Conservation (phyloP, 2,888 invertebrate species). For the Chydorus sphaericus region DNA sequence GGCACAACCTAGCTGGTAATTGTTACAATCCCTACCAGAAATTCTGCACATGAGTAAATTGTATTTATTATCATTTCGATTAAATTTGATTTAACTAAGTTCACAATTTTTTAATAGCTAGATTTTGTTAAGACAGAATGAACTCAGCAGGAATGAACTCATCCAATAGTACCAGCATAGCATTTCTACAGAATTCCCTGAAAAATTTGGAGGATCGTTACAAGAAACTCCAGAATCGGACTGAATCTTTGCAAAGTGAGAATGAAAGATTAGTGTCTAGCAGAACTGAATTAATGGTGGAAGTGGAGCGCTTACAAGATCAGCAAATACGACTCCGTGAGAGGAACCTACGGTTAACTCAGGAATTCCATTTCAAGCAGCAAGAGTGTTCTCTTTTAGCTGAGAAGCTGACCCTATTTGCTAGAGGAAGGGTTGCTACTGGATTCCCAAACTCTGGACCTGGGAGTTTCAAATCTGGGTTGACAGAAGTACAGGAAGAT, state of each 20-base stretch:
- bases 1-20: no score
- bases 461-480: neutral
- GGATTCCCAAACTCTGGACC: neutral
- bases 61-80: no score
- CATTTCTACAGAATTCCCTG: constrained; percentile 7
- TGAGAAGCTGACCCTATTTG: constrained; percentile 14
- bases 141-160: no score
- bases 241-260: constrained; percentile 8
- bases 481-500: constrained; percentile 9
- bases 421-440: constrained; percentile 6
- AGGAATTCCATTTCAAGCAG: constrained; percentile 14
- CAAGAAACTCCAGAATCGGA: constrained; percentile 10
- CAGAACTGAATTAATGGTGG: constrained; percentile 12
- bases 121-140: no score
- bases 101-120: no score
- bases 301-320: constrained; percentile 14
- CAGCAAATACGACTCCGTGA: constrained; percentile 14
- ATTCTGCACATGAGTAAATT: no score
- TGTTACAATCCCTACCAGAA: no score
- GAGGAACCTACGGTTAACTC: constrained; percentile 14
- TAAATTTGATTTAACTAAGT: no score
- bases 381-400: constrained; percentile 14
- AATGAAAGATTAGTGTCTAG: constrained; percentile 12
- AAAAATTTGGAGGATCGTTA: constrained; percentile 9
- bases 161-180: neutral